Percentiles rank a stretch among this genome's conserved stretches.
Evolutionary conservation across 1,140 invertebrate genomes (phyloP).

Genomic region (Eumaeus atala): DNA sequence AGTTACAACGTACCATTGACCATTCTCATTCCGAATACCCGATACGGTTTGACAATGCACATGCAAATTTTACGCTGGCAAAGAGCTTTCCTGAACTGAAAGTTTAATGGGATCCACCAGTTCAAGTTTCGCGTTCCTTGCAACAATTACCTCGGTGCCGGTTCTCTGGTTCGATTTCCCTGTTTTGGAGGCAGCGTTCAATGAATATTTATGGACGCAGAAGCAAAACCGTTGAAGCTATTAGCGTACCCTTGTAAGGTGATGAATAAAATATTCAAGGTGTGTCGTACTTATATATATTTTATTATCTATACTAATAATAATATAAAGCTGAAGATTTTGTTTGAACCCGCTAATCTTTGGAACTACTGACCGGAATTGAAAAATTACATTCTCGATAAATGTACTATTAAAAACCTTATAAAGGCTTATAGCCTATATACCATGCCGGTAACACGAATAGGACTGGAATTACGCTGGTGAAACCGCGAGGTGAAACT

Average conservation of each 20-base stretch:
- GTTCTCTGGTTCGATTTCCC: conserved; percentile 34
- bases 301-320: no score
- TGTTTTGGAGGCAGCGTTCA: conserved; percentile 38
- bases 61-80: conserved; percentile 64
- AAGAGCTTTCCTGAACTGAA: conserved; percentile 58
- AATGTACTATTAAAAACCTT: no score
- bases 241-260: conserved; percentile 25
- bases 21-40: conserved; percentile 54
- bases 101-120: conserved; percentile 59
- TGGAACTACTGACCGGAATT: no score
- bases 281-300: neutral
- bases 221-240: conserved; percentile 23
- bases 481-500: no score
- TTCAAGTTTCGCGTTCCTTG: conserved; percentile 52
- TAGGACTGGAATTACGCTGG: no score
- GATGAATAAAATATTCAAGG: conserved; percentile 12
- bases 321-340: no score
- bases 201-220: conserved; percentile 35
- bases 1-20: conserved; percentile 45
- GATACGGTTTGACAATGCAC: conserved; percentile 69
- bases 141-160: conserved; percentile 53
- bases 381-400: no score
- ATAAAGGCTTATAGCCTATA: no score
- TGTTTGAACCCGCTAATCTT: no score
- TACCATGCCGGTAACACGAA: no score